Evolutionary conservation across 2,797 vertebrate genomes (phyloP).

Genomic region (Syndactyla subalaris): DNA sequence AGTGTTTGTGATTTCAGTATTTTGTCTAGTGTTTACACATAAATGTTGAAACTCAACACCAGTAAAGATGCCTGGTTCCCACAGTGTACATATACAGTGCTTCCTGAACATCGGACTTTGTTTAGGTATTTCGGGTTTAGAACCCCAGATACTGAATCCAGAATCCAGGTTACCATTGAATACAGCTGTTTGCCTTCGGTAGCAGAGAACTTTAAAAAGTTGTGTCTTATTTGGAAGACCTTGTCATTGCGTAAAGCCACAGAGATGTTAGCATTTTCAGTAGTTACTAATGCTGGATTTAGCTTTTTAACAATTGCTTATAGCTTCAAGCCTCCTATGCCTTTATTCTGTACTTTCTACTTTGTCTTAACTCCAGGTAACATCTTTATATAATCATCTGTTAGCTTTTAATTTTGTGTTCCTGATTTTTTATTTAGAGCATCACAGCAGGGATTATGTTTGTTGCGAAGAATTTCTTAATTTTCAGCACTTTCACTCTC

Average conservation of each 20-base stretch:
- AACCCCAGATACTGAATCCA: not conserved
- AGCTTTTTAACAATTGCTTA: not conserved
- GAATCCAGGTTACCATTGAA: not conserved
- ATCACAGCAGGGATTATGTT: not conserved
- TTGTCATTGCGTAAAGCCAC: not conserved
- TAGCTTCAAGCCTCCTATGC: not conserved
- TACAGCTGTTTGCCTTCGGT: not conserved
- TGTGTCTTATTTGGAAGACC: not conserved
- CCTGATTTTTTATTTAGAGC: not conserved
- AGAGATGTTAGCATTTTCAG: not conserved
- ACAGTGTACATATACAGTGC: not conserved
- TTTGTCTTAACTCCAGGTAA: not conserved
- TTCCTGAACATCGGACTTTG: not conserved
- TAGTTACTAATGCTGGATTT: not conserved
- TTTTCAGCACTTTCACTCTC: conserved; percentile 2
- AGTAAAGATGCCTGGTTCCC: not conserved
- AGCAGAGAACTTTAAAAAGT: not conserved
- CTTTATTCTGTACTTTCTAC: not conserved
- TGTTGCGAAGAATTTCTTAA: not conserved
- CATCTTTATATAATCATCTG: not conserved
- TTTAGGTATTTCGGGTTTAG: not conserved
- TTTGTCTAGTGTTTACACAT: not conserved
- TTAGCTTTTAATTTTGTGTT: not conserved
- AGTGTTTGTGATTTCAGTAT: not conserved
- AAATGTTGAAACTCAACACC: not conserved